Evolutionary conservation across 2,888 invertebrate genomes (phyloP), one percentile per base, ranked within the genome.

Genomic region (Lomographa bimaculata): DNA sequence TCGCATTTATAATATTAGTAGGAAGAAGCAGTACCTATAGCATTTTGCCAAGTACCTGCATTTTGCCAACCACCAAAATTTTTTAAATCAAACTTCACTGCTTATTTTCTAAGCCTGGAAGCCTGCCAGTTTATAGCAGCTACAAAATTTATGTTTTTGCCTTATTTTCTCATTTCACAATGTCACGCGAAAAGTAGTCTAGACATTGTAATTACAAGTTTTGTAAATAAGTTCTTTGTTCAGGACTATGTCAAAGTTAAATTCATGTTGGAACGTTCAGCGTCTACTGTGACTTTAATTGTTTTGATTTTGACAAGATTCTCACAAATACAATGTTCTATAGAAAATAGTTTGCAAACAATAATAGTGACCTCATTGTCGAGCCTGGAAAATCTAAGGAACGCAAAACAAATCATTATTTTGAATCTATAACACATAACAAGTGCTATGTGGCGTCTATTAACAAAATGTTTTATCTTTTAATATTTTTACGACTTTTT

Each of bases 171-270:
- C 29, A 49, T 39, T 41, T 28, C 43, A 28, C 9, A 44, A 25
- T 41, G 42, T 33, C 49, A 53, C 45, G 53, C 50, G 29, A 50
- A 44, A 46, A 43, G 12, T 17, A 30, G 53, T 50, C 53, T 53
- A 53, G 53, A 53, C 53, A 30, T 17, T 26, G 33, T 53, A 43
- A 53, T 49, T 45, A 46, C 37, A 37, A 38, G 35, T 45, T 42
- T 42, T 7, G 0, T 11, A 41, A 32, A 25, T 20, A 21, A 28
- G n/a, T n/a, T 5, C 1, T 7, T 1, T 3, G 2, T 17, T 12
- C 23, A 14, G 12, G n/a, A 26, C 35, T 12, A 19, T 41, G 29
- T 41, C 20, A 6, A 5, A 21, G 7, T 23, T 5, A 16, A 18
- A 7, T 5, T 5, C 8, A 4, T 12, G 3, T 12, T 5, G 3